Evolutionary conservation across 2,888 invertebrate genomes (phyloP).

Genomic region (Alloscopus bannaensis): DNA sequence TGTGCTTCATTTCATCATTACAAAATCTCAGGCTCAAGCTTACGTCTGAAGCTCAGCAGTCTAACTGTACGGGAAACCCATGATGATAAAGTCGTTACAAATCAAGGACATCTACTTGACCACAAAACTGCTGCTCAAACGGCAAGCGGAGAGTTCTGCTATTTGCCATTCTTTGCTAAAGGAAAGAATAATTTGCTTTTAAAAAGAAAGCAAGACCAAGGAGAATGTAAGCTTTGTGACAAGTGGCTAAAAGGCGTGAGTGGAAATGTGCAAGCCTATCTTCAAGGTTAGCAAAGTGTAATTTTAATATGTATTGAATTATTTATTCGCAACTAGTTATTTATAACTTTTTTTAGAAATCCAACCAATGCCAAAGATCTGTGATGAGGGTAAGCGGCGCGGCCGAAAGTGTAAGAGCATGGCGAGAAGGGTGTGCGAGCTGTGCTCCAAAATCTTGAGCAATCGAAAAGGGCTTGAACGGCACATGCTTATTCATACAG

Average conservation of each 20-base stretch:
- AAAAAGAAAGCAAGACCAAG: background rate
- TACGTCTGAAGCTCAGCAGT: too few species aligned
- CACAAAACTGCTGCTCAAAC: slow-evolving; percentile 25
- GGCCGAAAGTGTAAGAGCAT: slow-evolving; percentile 27
- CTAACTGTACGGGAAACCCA: too few species aligned
- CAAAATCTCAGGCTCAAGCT: too few species aligned
- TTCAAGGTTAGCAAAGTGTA: slow-evolving; percentile 21
- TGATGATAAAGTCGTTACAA: too few species aligned
- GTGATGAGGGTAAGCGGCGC: slow-evolving; percentile 19
- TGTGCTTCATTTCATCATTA: too few species aligned
- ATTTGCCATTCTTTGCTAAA: slow-evolving; percentile 30
- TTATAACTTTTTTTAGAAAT: background rate
- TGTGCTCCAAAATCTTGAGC: slow-evolving; percentile 50
- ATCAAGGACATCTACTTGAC: slow-evolving; percentile 8
- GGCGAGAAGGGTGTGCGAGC: slow-evolving; percentile 29
- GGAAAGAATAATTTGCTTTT: background rate
- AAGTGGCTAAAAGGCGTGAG: slow-evolving; percentile 27
- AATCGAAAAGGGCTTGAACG: slow-evolving; percentile 48
- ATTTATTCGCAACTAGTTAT: background rate
- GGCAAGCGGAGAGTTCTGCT: slow-evolving; percentile 23
- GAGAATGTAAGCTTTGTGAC: slow-evolving; percentile 23
- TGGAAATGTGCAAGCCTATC: slow-evolving; percentile 10
- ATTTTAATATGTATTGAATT: background rate
- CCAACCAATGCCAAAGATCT: too few species aligned
- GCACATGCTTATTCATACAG: slow-evolving; percentile 58